These are phyloP conservation scores for Napeogenes inachia DNA, from an alignment of 2,888 invertebrate genomes.

Conservation along the genomic window DNA sequence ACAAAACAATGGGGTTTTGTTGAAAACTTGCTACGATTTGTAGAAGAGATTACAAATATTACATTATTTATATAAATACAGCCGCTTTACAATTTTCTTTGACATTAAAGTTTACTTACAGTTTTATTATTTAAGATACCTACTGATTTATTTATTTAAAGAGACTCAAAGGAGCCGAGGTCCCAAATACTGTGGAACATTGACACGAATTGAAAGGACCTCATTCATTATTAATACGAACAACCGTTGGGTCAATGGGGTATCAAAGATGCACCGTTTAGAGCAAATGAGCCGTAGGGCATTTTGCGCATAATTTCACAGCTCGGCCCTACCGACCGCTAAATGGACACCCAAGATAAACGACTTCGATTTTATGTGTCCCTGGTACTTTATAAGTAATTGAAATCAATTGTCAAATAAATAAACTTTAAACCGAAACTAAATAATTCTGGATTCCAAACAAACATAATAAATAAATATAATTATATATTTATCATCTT, in stretches of 20 bases:
- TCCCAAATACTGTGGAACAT: constrained; percentile 9
- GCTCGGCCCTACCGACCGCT: constrained; percentile 37
- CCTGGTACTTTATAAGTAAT: constrained; percentile 19
- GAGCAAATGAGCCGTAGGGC: constrained; percentile 67
- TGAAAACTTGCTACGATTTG: too few relatives aligned
- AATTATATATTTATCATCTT: too few relatives aligned
- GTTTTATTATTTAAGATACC: background rate
- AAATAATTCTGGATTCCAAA: too few relatives aligned
- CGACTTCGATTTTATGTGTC: constrained; percentile 46
- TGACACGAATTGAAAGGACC: constrained; percentile 33
- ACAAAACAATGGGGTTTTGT: too few relatives aligned
- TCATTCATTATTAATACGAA: constrained; percentile 59
- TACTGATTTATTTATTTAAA: constrained; percentile 2
- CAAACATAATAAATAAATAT: too few relatives aligned
- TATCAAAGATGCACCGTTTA: constrained; percentile 61
- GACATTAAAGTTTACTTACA: background rate
- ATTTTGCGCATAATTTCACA: constrained; percentile 69
- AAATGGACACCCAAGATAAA: constrained; percentile 47
- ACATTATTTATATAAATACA: too few relatives aligned
- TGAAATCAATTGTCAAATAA: background rate
- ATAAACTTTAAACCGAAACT: background rate
- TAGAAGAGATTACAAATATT: too few relatives aligned
- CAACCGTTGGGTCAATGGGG: constrained; percentile 55
- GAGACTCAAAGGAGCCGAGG: background rate
- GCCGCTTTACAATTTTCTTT: background rate